Conservation (phyloP, 2,797 vertebrate species). For the Graptemys geographica region DNA sequence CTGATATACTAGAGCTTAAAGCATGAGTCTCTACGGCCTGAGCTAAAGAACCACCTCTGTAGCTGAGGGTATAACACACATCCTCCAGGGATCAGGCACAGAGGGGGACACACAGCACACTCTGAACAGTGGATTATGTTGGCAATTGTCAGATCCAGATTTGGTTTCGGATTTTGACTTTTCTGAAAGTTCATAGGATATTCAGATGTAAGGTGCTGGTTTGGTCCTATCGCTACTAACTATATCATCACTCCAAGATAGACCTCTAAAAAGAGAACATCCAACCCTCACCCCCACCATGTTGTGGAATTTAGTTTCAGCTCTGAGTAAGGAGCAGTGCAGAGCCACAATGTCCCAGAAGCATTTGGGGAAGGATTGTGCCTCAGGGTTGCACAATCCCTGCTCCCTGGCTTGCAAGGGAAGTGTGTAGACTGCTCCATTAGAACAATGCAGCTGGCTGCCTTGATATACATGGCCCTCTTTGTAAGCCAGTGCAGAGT, state of each 20-base stretch:
- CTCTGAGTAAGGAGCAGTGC: too few species aligned
- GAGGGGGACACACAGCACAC: neutral
- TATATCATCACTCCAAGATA: neutral
- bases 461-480: neutral
- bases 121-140: neutral
- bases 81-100: neutral
- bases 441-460: neutral
- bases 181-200: neutral
- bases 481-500: neutral
- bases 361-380: neutral
- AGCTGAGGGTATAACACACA: neutral
- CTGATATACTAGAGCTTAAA: neutral
- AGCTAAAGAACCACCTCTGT: neutral
- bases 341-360: neutral
- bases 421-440: neutral
- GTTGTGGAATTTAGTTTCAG: neutral
- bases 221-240: neutral
- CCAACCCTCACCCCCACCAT: neutral
- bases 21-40: neutral
- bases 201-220: neutral
- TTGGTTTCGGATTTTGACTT: neutral
- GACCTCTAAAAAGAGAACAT: neutral
- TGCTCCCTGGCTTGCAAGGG: neutral
- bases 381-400: neutral
- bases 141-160: neutral